Evolutionary conservation across 2,797 vertebrate genomes (phyloP), one percentile per base, ranked within the genome.

Genomic region (Peromyscus melanophrys): DNA sequence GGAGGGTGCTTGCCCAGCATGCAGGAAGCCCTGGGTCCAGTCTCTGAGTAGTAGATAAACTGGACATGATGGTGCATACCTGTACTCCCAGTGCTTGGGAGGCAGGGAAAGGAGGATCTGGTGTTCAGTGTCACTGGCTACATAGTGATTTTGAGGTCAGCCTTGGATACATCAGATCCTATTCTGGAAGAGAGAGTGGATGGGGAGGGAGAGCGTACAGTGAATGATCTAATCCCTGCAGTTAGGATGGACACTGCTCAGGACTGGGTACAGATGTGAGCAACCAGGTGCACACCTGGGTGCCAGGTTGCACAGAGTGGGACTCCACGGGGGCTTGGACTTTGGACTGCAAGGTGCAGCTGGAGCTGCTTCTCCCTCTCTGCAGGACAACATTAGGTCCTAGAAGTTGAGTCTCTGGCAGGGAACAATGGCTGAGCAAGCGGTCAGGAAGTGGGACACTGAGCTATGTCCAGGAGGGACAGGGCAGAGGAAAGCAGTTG

Each of bases 231-330:
- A 12, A 40, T 16, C 23, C 10, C 12, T 43, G 40, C 59, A 67
- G 40, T 37, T 57, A 21, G 49, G 73, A n/a, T 2, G 11, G 52
- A 69, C 27, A 11, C 23, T 23, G 14, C 31, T 1, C 7, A 19
- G 52, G 21, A 63, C 37, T n/a, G n/a, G 67, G 17, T 43, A 81
- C 46, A 10, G 27, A 43, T 12, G 55, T 25, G n/a, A 27, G 34
- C 61, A 49, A 55, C 3, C 67, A 43, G 12, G 55, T 61, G 55
- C 2, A 4, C 1, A 27, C 8, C 31, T 6, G 6, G 80, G n/a
- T 8, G 43, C 37, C 0, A 3, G 10, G 14, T 14, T 49, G 0
- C 4, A 10, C 40, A 2, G 17, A 52, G 27, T 75, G 57, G 14
- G 55, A 19, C 40, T 73, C 46, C 17, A 31, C 46, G 82, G 6